Conservation (phyloP, 2,113 vertebrate species). For the Colinus virginianus region DNA sequence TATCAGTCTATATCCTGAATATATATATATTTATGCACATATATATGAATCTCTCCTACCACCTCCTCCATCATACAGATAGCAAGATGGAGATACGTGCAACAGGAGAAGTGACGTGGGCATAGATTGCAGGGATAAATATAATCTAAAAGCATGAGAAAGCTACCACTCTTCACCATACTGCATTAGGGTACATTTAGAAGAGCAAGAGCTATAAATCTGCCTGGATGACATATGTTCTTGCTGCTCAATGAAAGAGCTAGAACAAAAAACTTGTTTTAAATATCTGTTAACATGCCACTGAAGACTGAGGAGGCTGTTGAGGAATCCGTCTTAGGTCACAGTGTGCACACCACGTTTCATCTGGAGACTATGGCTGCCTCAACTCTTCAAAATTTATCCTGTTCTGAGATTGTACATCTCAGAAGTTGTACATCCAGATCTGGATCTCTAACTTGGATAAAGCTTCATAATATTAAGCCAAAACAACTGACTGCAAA, state of each 20-base stretch:
- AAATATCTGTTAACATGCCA: not conserved
- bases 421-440: not conserved
- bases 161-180: not conserved
- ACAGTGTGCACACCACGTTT: not conserved
- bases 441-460: not conserved
- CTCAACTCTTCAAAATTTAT: not conserved
- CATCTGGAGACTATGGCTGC: not conserved
- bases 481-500: not conserved
- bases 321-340: not conserved
- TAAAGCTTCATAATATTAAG: not conserved
- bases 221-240: conserved; percentile 1
- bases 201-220: conserved; percentile 33
- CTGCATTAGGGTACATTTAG: not conserved
- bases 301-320: not conserved
- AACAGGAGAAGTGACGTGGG: not conserved
- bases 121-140: not conserved
- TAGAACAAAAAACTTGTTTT: conserved; percentile 23
- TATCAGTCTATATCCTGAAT: too few relatives aligned
- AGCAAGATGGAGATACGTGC: not conserved
- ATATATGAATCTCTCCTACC: not conserved
- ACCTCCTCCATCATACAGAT: not conserved
- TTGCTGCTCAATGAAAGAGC: not conserved
- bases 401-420: not conserved
- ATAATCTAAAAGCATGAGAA: conserved; percentile 20
- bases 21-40: too few relatives aligned